Evolutionary conservation across 2,888 invertebrate species (phyloP), one percentile per base, ranked within the genome.

Genomic region (Trichogramma dendrolimi): DNA sequence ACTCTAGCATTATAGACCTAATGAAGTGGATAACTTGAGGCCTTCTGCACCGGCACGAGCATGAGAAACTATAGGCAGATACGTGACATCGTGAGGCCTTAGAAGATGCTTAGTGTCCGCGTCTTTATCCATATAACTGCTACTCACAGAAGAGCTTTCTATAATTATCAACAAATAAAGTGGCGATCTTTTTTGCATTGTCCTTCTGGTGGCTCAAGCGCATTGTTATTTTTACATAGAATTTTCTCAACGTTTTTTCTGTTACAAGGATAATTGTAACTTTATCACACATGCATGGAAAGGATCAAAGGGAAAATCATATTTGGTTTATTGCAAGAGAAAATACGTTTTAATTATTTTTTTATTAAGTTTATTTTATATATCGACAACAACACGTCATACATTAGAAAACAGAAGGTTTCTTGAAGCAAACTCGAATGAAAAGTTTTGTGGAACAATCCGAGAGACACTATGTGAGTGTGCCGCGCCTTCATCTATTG

Each of bases 301-400:
- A 27, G n/a, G 11, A 14, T n/a, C 10, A 3, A 55, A 14, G 46
- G n/a, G 44, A 27, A 50, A 4, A 40, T 40, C 27, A n/a, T 8
- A 8, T 14, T 10, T 38, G n/a, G 48, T 43, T 7, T n/a, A 5
- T 27, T 5, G 48, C 11, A 5, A 55, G 8, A 4, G 4, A 14
- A 14, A n/a, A 49, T 10, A 62, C 14, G 4, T 43, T 43, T 69
- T 63, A 71, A 68, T 69, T 75, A 75, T 78, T 78, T 78, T 78
- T 78, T 78, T 79, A 78, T 78, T 79, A 79, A 78, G 79, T 79
- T 79, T 79, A 79, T 79, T 79, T 79, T 79, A 79, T 79, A 79
- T 79, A 79, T 79, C 79, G 79, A 79, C 79, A 79, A 79, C 78
- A 79, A 79, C 78, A 79, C 79, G 79, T 79, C 79, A 79, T 79